Evolutionary conservation across 1,140 invertebrate genomes (phyloP).

Genomic region (Tenebrio molitor): DNA sequence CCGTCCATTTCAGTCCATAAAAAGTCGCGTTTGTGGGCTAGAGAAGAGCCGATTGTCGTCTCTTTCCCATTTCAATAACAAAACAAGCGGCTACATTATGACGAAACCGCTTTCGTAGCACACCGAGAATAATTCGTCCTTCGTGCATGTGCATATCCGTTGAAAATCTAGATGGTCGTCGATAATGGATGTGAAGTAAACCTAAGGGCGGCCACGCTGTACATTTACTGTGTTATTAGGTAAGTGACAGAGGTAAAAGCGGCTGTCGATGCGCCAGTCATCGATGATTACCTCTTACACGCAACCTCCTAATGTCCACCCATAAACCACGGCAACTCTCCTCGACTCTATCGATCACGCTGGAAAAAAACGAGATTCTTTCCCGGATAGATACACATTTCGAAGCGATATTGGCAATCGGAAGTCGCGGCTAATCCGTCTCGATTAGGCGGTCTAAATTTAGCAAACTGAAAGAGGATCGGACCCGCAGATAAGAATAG

Average conservation of each 20-base stretch:
- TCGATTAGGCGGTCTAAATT: slow-evolving; percentile 13
- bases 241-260: slow-evolving; percentile 44
- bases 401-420: slow-evolving; percentile 1
- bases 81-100: not conserved
- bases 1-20: too few relatives aligned
- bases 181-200: slow-evolving; percentile 39
- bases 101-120: not conserved
- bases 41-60: too few relatives aligned
- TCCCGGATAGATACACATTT: too few relatives aligned
- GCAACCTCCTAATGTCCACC: slow-evolving; percentile 43
- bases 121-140: slow-evolving; percentile 15
- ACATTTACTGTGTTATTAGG: slow-evolving; percentile 40
- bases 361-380: slow-evolving; percentile 6
- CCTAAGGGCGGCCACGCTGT: slow-evolving; percentile 21
- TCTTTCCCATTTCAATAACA: not conserved
- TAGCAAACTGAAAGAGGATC: not conserved
- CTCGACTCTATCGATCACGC: slow-evolving; percentile 14
- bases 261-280: slow-evolving; percentile 28
- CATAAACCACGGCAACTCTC: slow-evolving; percentile 10
- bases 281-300: slow-evolving; percentile 45
- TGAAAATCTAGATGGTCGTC: slow-evolving; percentile 34
- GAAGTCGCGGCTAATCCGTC: slow-evolving; percentile 9
- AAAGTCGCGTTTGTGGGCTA: too few relatives aligned
- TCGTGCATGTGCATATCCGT: slow-evolving; percentile 37
- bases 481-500: slow-evolving; percentile 3